A percentile compares a stretch with the other conserved stretches of the same genome.
Evolutionary conservation across 2,113 vertebrate species (phyloP).

Genomic region (Leptobrachium leishanense): DNA sequence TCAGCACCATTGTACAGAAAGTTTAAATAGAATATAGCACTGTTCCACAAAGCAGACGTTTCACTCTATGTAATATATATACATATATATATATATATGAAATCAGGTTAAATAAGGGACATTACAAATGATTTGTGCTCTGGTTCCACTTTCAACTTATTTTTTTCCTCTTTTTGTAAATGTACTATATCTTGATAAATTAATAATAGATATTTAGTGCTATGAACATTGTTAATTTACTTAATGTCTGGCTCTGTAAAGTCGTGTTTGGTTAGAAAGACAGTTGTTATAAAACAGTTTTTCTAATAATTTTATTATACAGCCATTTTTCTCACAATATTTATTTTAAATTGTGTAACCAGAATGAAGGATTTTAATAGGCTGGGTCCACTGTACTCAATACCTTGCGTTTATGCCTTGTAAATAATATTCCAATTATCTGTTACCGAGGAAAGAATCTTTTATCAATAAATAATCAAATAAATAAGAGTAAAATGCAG

Average conservation of each 20-base stretch:
- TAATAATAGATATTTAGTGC: conserved; percentile 10
- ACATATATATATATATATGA: no score
- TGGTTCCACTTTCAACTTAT: neutral
- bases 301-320: no score
- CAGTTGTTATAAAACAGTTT: neutral
- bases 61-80: neutral
- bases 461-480: no score
- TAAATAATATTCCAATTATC: no score
- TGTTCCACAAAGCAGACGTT: neutral
- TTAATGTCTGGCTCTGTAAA: neutral
- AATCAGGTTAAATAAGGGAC: neutral
- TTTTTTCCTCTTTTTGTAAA: neutral
- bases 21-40: neutral
- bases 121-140: conserved; percentile 7
- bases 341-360: no score
- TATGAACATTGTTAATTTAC: neutral
- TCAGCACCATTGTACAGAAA: conserved; percentile 21
- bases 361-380: no score
- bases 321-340: no score
- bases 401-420: no score
- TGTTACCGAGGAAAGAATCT: no score
- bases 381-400: no score
- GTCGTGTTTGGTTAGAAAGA: neutral
- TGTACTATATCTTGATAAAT: neutral
- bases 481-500: no score